phyloP scores from a whole-genome alignment of 1,140 invertebrate genomes.

The Sinonovacula constricta region DNA sequence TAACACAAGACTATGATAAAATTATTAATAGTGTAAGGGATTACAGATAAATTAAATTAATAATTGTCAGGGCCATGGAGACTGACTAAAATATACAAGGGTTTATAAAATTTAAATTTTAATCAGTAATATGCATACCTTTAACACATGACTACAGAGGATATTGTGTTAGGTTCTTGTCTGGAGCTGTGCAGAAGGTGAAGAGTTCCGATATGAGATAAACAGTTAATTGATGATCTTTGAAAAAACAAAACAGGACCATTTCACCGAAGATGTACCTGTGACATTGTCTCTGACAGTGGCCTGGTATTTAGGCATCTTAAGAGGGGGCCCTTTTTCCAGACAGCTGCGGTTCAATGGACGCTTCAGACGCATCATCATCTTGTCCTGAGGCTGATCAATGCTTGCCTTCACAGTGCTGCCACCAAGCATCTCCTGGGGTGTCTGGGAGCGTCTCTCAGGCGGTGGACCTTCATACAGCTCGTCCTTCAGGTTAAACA shows the following conservation, averaged over 20 bases:
- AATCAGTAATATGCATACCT: too few relatives aligned
- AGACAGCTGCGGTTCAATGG: conserved; percentile 70
- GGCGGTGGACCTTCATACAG: conserved; percentile 57
- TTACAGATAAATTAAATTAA: too few relatives aligned
- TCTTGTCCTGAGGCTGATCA: conserved; percentile 62
- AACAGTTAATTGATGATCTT: too few relatives aligned
- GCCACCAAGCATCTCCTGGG: conserved; percentile 67
- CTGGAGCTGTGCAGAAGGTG: too few relatives aligned
- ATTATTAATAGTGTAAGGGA: too few relatives aligned
- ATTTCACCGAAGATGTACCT: background rate
- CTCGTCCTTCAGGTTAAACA: conserved; percentile 68
- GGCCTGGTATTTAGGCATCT: conserved; percentile 49
- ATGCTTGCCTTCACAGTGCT: conserved; percentile 72
- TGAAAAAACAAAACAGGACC: background rate
- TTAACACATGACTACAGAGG: too few relatives aligned
- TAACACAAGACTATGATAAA: too few relatives aligned
- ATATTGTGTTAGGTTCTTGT: too few relatives aligned
- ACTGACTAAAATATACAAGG: too few relatives aligned
- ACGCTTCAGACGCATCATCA: conserved; percentile 65
- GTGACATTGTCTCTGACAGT: background rate
- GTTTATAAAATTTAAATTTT: too few relatives aligned
- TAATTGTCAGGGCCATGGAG: too few relatives aligned
- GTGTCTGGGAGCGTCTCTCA: conserved; percentile 54
- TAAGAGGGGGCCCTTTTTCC: conserved; percentile 72
- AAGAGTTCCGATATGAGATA: too few relatives aligned